phyloP scores from a whole-genome alignment of 2,797 vertebrate genomes.

The Sebastes dallii region DNA sequence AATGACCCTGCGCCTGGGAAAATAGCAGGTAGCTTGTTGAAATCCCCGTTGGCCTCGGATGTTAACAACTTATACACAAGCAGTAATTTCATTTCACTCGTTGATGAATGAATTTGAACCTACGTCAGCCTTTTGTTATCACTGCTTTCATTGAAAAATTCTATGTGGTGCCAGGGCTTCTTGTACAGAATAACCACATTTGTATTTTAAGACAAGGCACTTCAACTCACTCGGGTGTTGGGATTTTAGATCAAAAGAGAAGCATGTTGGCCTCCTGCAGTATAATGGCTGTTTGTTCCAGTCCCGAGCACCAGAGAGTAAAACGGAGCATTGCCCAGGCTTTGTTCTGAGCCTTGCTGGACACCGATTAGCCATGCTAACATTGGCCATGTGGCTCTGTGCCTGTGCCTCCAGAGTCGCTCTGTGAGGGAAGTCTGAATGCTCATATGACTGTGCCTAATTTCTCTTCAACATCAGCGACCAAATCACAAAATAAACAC shows the following conservation, averaged over 20 bases:
- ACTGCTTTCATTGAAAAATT: not conserved
- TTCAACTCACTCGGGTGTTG: slow-evolving; percentile 11
- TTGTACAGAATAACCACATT: not conserved
- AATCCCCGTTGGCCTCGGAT: not conserved
- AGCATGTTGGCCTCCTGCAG: slow-evolving; percentile 26
- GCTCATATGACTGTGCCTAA: not conserved
- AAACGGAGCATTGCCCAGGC: slow-evolving; percentile 46
- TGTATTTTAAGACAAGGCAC: slow-evolving; percentile 25
- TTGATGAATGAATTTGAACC: slow-evolving; percentile 2
- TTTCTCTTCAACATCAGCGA: slow-evolving; percentile 5
- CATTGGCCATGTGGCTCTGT: slow-evolving; percentile 50
- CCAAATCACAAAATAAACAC: not conserved
- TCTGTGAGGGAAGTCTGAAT: slow-evolving; percentile 12
- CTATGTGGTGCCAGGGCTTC: not conserved
- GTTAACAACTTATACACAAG: not conserved
- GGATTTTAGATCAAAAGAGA: slow-evolving; percentile 46
- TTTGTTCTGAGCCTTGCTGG: slow-evolving; percentile 67
- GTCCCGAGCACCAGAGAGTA: slow-evolving; percentile 29
- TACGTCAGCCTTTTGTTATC: not conserved
- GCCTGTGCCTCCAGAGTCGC: slow-evolving; percentile 40
- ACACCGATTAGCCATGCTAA: slow-evolving; percentile 53
- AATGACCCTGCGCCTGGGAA: not conserved
- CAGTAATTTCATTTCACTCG: not conserved
- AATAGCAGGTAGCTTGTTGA: not conserved
- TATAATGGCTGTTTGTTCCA: slow-evolving; percentile 34